Evolutionary conservation across 2,113 vertebrate genomes (phyloP), one percentile per base, ranked within the genome.

Genomic region (Sylvilagus bachmani): DNA sequence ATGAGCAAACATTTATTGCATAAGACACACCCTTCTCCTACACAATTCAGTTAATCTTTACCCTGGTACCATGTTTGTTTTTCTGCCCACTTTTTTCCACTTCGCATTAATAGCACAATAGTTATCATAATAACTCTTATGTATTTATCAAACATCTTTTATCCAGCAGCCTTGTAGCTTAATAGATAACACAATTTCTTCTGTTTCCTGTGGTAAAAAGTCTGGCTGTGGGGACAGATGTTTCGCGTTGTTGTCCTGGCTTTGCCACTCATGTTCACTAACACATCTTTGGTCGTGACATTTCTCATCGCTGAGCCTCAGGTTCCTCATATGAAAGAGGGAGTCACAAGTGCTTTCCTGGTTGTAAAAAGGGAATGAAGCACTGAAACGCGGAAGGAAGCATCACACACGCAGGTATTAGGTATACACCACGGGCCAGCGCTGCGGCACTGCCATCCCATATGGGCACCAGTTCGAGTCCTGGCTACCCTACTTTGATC

Each of bases 311-410:
- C 31, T 83, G 70, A 90, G 58, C 19, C 16, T 97, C 16, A 13
- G 38, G 13, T 84, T 74, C 66, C 38, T 82, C 49, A 55, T 85
- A 91, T 19, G 70, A 89, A 89, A 93, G 66, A 22, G 61, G 73
- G 29, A 31, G 49, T 70, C 55, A 25, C 82, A 69, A 22, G 49
- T 36, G 49, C 29, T 58, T 66, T 80, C 44, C 64, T 44, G 24
- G 14, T 51, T 91, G 36, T 91, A 44, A 89, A 89, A n/a, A 91
- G 74, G 31, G 75, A 96, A 71, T n/a, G 38, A 83, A 84, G 66
- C 55, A 16, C 10, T 75, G 49, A 90, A 86, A 67, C 80, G 29
- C 62, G 73, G 83, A 87, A 87, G 36, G 64, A 82, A 92, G 58
- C 36, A 31, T 88, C 67, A 78, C 22, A 79, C 2, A 4, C 5